Percentiles rank a stretch among this genome's conserved stretches.
These are phyloP conservation scores for Acleris sparsana DNA, from an alignment of 2,888 invertebrate genomes.

Conservation along the genomic window DNA sequence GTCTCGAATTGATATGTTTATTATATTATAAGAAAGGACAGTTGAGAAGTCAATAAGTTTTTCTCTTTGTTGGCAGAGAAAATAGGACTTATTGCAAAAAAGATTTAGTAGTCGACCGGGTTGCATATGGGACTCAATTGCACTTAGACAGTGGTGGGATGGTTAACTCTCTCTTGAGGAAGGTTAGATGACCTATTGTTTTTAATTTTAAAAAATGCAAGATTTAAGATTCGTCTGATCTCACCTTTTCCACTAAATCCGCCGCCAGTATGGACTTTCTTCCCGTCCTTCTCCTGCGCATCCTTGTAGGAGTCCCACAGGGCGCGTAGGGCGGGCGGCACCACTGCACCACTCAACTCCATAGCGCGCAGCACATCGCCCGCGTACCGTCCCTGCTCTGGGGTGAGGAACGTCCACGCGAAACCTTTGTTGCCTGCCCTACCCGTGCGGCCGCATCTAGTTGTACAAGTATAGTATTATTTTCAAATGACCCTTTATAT, in stretches of 20 bases:
- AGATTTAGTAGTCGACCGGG: no score
- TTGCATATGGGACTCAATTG: no score
- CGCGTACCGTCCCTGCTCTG: slow-evolving; percentile 96
- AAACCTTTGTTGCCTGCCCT: slow-evolving; percentile 97
- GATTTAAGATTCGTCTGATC: not conserved
- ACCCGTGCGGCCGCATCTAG: slow-evolving; percentile 94
- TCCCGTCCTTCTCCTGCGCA: slow-evolving; percentile 95
- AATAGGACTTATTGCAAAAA: no score
- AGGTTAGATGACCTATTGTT: no score
- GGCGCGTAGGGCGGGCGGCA: slow-evolving; percentile 90
- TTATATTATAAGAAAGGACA: no score
- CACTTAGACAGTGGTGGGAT: no score
- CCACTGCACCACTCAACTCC: slow-evolving; percentile 90
- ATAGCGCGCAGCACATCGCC: slow-evolving; percentile 97
- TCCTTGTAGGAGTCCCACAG: slow-evolving; percentile 95
- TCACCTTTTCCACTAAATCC: slow-evolving; percentile 95
- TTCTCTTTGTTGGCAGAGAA: no score
- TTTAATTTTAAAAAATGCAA: not conserved
- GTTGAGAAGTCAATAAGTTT: no score
- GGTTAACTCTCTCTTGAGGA: no score
- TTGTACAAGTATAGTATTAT: no score
- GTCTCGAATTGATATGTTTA: no score
- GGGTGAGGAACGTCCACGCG: slow-evolving; percentile 98
- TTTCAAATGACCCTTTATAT: no score
- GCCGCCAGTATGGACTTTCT: slow-evolving; percentile 95